Conservation (phyloP, 2,888 invertebrate species). For the Trissonchulus sp. region DNA sequence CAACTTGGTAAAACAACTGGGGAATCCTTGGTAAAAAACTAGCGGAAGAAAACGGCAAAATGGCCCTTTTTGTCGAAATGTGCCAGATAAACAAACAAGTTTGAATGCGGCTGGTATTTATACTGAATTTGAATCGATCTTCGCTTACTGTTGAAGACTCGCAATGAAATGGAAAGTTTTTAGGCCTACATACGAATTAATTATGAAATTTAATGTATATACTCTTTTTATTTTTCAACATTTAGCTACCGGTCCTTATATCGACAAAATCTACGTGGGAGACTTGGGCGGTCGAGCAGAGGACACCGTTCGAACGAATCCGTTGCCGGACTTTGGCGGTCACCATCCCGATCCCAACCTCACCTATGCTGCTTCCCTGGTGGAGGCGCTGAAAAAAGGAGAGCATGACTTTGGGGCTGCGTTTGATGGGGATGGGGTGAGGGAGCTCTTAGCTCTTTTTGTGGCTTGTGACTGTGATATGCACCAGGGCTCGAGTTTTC, state of each 20-base stretch:
- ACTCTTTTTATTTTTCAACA: conserved; percentile 38
- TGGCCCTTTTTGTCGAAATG: too few relatives aligned
- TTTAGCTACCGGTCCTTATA: conserved; percentile 91
- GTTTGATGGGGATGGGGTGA: conserved; percentile 92
- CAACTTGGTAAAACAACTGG: too few relatives aligned
- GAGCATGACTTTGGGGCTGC: conserved; percentile 80
- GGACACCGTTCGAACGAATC: conserved; percentile 69
- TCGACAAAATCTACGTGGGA: conserved; percentile 74
- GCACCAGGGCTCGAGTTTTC: too few relatives aligned
- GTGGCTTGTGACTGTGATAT: conserved; percentile 3
- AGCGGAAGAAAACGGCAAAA: too few relatives aligned
- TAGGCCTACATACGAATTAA: too few relatives aligned
- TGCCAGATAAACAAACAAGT: too few relatives aligned
- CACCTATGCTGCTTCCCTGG: conserved; percentile 75
- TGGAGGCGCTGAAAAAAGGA: conserved; percentile 63
- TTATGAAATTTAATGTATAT: too few relatives aligned
- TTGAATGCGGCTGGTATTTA: too few relatives aligned
- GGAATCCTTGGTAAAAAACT: too few relatives aligned
- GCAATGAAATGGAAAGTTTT: too few relatives aligned
- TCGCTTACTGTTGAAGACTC: too few relatives aligned
- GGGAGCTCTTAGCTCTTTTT: conserved; percentile 36
- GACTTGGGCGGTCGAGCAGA: conserved; percentile 70
- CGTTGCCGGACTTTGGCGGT: conserved; percentile 90
- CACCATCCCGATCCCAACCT: conserved; percentile 93
- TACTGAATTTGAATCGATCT: too few relatives aligned